Evolutionary conservation across 2,888 invertebrate species (phyloP).

Genomic region (Nymphalis urticae): DNA sequence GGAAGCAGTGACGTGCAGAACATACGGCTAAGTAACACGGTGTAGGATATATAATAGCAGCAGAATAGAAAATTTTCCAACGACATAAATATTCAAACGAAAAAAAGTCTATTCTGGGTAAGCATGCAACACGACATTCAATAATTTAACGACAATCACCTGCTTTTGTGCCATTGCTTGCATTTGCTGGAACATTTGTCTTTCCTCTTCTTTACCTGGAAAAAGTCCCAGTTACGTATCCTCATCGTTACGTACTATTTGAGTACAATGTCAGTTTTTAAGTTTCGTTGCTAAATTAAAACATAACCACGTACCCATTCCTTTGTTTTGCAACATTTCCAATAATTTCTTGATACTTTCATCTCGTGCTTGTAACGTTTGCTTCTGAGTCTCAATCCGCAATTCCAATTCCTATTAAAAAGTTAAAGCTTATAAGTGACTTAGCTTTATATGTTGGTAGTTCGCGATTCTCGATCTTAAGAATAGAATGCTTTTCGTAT

Average conservation of each 20-base stretch:
- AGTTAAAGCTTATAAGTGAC: neutral
- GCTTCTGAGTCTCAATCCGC: constrained; percentile 98
- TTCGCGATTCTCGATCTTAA: neutral
- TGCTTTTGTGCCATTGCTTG: constrained; percentile 98
- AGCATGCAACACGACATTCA: constrained; percentile 55
- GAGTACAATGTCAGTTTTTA: constrained; percentile 1
- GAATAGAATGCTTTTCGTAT: neutral
- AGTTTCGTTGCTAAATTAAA: constrained; percentile 5
- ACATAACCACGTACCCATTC: constrained; percentile 88
- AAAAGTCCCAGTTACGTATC: constrained; percentile 49
- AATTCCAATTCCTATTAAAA: constrained; percentile 91
- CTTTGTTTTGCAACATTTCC: constrained; percentile 99
- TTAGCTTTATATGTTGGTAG: neutral
- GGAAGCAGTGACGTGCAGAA: constrained; percentile 75
- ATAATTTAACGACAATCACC: constrained; percentile 80
- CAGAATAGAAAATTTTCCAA: constrained; percentile 57
- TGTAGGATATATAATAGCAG: constrained; percentile 54
- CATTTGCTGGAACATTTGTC: constrained; percentile 98
- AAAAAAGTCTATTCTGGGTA: constrained; percentile 45
- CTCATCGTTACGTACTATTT: constrained; percentile 18
- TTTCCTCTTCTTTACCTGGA: constrained; percentile 96
- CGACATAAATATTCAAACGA: constrained; percentile 22
- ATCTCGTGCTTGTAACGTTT: constrained; percentile 97
- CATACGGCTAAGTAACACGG: constrained; percentile 55
- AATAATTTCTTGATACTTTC: constrained; percentile 99